A percentile compares a stretch with the other conserved stretches of the same genome.
Evolutionary conservation across 2,888 invertebrate species (phyloP).

Genomic region (Rhabditoides inermis): DNA sequence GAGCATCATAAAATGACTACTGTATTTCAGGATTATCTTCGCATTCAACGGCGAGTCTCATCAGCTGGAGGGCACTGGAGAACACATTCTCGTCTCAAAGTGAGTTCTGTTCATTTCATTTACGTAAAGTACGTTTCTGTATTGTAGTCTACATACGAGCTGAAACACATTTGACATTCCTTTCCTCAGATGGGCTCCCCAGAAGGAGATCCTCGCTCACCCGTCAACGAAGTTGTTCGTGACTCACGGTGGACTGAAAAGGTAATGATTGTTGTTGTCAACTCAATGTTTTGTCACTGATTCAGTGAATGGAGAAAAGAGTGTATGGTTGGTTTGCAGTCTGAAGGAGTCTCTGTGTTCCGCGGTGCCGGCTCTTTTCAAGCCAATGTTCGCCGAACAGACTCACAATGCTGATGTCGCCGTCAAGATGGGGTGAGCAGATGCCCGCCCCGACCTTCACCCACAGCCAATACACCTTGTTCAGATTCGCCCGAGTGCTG

Average conservation of each 20-base stretch:
- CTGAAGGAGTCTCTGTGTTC: conserved; percentile 29
- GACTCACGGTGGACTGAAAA: conserved; percentile 34
- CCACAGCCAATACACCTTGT: too few relatives aligned
- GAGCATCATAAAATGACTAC: too few relatives aligned
- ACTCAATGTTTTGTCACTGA: not conserved
- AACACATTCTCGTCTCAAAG: conserved; percentile 12
- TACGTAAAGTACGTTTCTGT: too few relatives aligned
- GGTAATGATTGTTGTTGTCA: conserved; percentile 7
- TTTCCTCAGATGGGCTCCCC: conserved; percentile 35
- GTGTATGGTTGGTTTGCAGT: conserved; percentile 8
- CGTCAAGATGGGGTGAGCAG: conserved; percentile 21
- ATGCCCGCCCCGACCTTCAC: too few relatives aligned
- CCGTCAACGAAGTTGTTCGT: conserved; percentile 27
- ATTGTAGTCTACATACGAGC: too few relatives aligned
- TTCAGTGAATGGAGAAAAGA: not conserved
- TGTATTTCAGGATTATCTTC: conserved; percentile 9
- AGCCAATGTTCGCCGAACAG: conserved; percentile 34
- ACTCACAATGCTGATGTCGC: conserved; percentile 23
- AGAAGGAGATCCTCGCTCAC: conserved; percentile 29
- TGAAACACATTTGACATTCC: too few relatives aligned
- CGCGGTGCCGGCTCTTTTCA: conserved; percentile 23
- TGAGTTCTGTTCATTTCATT: too few relatives aligned
- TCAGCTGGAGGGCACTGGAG: not conserved
- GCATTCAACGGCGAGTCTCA: conserved; percentile 2
- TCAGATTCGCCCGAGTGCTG: too few relatives aligned